phyloP scores from a whole-genome alignment of 2,113 vertebrate species.

The Nestor notabilis region DNA sequence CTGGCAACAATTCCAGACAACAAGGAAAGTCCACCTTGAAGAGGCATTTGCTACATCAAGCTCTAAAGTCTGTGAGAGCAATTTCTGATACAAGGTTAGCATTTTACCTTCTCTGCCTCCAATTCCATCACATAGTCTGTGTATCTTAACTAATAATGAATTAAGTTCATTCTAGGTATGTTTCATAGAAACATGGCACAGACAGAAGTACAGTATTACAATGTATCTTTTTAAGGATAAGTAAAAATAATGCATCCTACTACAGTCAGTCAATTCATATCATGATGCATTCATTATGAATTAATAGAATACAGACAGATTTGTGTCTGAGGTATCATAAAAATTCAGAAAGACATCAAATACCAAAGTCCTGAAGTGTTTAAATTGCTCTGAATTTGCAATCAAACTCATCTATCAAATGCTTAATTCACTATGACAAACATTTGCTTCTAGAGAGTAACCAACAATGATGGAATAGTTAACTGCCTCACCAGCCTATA shows the following conservation, averaged over 20 bases:
- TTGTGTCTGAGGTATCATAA: neutral
- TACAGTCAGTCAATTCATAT: neutral
- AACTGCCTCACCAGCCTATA: neutral
- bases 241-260: neutral
- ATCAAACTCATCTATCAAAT: neutral
- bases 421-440: neutral
- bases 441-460: neutral
- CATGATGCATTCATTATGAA: neutral
- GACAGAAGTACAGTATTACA: neutral
- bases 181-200: neutral
- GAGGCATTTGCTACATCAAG: neutral
- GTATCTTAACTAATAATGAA: neutral
- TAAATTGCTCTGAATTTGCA: slow-evolving; percentile 1
- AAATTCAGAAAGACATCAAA: neutral
- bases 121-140: neutral
- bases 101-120: neutral
- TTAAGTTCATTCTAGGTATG: neutral
- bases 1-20: neutral
- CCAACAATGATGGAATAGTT: neutral
- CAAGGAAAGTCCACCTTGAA: neutral
- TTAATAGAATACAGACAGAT: neutral
- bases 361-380: neutral
- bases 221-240: neutral
- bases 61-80: neutral
- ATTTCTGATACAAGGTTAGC: neutral